Evolutionary conservation across 2,888 invertebrate species (phyloP), one percentile per base, ranked within the genome.

Genomic region (Philopedon plagiatum): DNA sequence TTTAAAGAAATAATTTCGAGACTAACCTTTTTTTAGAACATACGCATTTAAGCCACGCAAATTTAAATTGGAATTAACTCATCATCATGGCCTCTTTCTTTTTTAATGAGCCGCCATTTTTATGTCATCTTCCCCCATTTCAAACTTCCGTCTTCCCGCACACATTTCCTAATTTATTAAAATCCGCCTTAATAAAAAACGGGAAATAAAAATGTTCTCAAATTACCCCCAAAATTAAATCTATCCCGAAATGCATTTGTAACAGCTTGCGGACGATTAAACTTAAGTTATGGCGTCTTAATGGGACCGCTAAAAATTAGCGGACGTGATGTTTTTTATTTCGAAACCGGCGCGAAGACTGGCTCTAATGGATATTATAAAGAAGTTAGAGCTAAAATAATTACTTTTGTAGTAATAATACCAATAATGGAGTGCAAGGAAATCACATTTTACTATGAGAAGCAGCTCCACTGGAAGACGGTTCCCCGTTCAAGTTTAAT

Each of bases 261-360:
- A 66, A 61, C 71, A 71, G 71, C 65, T 65, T 54, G 65, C 54
- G 71, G 54, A 37, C 32, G 60, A 66, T 71, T 71, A 71, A 71
- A 71, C 26, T 19, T 15, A 41, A 71, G 41, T 71, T 71, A 71
- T 71, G 26, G 56, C 62, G 44, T 62, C 71, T 66, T 66, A 71
- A 71, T 71, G 51, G 39, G 39, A 29, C 5, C 54, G 56, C 41
- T 32, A 54, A 62, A 70, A 71, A 71, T 65, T 71, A 66, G 71
- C 64, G 34, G 21, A 60, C 54, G 64, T 60, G 44, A 15, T 15
- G 60, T 29, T 41, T 65, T 60, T 65, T 70, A 64, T 69, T 44
- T 15, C 23, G 39, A 18, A 23, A 63, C 15, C n/a, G 34, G 44
- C 39, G 26, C 18, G 21, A 70, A 64, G 58, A 37, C 23, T 58